A percentile compares a stretch with the other conserved stretches of the same genome.
phyloP scores from a whole-genome alignment of 2,888 invertebrate species.

The Dynastes hyllus region DNA sequence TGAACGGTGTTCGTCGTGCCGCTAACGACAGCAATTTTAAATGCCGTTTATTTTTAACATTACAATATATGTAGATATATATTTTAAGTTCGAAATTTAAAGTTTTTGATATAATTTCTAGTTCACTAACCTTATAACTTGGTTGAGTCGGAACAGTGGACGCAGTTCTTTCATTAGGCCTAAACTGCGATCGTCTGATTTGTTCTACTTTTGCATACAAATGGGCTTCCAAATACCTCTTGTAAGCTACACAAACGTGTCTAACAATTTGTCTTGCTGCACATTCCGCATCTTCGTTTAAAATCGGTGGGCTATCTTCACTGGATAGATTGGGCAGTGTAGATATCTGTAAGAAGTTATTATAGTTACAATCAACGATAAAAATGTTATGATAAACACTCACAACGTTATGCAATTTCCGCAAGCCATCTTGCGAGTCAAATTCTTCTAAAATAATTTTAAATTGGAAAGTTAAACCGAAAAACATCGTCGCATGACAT shows the following conservation, averaged over 20 bases:
- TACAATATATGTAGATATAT: no score
- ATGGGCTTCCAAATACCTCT: slow-evolving; percentile 94
- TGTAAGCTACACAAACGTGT: slow-evolving; percentile 91
- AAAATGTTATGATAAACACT: slow-evolving; percentile 59
- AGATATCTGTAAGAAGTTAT: slow-evolving; percentile 76
- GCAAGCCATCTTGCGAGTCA: slow-evolving; percentile 92
- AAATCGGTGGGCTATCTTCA: slow-evolving; percentile 75
- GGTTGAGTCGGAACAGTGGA: slow-evolving; percentile 68
- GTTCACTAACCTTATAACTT: slow-evolving; percentile 68
- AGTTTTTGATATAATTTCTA: background rate
- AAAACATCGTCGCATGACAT: slow-evolving; percentile 98
- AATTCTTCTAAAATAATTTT: slow-evolving; percentile 95
- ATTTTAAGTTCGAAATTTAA: no score
- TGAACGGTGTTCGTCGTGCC: no score
- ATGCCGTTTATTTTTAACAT: no score
- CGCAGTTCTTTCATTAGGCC: slow-evolving; percentile 68
- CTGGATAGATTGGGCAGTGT: slow-evolving; percentile 89
- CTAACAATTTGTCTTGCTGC: slow-evolving; percentile 92
- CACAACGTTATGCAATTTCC: slow-evolving; percentile 95
- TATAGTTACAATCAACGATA: background rate
- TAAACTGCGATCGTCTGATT: slow-evolving; percentile 75
- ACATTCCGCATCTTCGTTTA: slow-evolving; percentile 91
- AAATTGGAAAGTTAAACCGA: slow-evolving; percentile 95
- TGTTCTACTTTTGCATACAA: slow-evolving; percentile 85
- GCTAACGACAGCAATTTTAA: no score